Evolutionary conservation across 2,797 vertebrate genomes (phyloP).

Genomic region (Carapus acus): DNA sequence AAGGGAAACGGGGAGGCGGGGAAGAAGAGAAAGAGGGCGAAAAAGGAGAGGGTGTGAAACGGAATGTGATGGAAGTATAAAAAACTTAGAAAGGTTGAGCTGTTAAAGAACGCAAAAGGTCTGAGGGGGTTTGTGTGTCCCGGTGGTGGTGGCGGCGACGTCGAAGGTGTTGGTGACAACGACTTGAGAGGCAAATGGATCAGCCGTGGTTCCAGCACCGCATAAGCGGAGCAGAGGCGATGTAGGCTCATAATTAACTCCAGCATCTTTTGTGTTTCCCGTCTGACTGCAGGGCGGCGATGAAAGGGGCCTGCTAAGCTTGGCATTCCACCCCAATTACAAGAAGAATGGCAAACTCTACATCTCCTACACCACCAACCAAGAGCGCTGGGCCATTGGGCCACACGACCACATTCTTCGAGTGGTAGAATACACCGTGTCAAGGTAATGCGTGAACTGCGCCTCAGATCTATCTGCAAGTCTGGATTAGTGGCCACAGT

Average conservation of each 20-base stretch:
- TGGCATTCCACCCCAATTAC: slow-evolving; percentile 99
- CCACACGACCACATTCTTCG: slow-evolving; percentile 98
- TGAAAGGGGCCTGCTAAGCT: slow-evolving; percentile 99
- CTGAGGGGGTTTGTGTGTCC: slow-evolving; percentile 42
- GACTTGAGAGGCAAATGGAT: slow-evolving; percentile 42
- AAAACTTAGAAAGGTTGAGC: slow-evolving; percentile 63
- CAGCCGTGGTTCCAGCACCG: slow-evolving; percentile 71
- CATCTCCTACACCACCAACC: slow-evolving; percentile 99
- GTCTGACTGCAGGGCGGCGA: slow-evolving; percentile 99
- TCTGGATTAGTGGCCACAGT: slow-evolving; percentile 15
- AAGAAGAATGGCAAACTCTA: slow-evolving; percentile 99
- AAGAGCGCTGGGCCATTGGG: slow-evolving; percentile 97
- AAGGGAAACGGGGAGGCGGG: slow-evolving; percentile 60
- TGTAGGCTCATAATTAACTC: slow-evolving; percentile 94
- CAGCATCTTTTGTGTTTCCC: slow-evolving; percentile 95
- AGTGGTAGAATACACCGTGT: slow-evolving; percentile 97
- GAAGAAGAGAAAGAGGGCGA: slow-evolving; percentile 63
- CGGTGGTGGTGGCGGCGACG: slow-evolving; percentile 47
- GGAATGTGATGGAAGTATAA: slow-evolving; percentile 75
- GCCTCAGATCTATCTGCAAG: slow-evolving; percentile 34
- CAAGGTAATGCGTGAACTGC: slow-evolving; percentile 71
- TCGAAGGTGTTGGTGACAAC: slow-evolving; percentile 65
- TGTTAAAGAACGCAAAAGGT: slow-evolving; percentile 45
- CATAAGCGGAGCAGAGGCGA: slow-evolving; percentile 65
- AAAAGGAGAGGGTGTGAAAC: slow-evolving; percentile 73